Percentiles rank a stretch among this genome's conserved stretches.
phyloP scores from a whole-genome alignment of 2,113 vertebrate species.

The Mola mola region DNA sequence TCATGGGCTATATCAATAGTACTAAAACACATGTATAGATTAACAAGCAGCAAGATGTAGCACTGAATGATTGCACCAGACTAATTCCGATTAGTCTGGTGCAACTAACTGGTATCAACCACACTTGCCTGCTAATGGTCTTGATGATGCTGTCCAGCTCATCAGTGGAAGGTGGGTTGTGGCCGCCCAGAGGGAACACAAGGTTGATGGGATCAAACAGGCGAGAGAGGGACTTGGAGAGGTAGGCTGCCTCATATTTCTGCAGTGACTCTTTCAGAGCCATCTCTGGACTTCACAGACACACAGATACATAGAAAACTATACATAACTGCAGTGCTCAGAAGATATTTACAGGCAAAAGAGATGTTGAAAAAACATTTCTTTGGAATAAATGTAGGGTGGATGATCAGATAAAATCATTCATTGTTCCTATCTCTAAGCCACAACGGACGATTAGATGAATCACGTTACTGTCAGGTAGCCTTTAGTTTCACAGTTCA shows the following conservation, averaged over 20 bases:
- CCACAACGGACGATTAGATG: too few species aligned
- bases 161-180: slow-evolving; percentile 91
- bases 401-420: too few species aligned
- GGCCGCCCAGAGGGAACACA: slow-evolving; percentile 93
- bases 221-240: slow-evolving; percentile 96
- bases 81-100: too few species aligned
- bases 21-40: too few species aligned
- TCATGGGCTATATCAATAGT: too few species aligned
- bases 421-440: background rate
- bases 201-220: slow-evolving; percentile 99
- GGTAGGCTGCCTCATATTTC: slow-evolving; percentile 93
- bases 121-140: slow-evolving; percentile 84
- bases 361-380: background rate
- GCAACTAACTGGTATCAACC: too few species aligned
- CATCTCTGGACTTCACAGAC: slow-evolving; percentile 88
- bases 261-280: slow-evolving; percentile 93
- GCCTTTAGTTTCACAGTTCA: too few species aligned
- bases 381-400: background rate
- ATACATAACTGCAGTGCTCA: background rate
- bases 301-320: slow-evolving; percentile 1
- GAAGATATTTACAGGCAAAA: background rate
- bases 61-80: too few species aligned
- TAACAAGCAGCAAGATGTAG: too few species aligned
- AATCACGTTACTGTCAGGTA: too few species aligned
- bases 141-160: slow-evolving; percentile 97